A percentile compares a stretch with the other conserved stretches of the same genome.
Evolutionary conservation across 2,888 invertebrate species (phyloP).

Genomic region (Hydropsyche betteni): DNA sequence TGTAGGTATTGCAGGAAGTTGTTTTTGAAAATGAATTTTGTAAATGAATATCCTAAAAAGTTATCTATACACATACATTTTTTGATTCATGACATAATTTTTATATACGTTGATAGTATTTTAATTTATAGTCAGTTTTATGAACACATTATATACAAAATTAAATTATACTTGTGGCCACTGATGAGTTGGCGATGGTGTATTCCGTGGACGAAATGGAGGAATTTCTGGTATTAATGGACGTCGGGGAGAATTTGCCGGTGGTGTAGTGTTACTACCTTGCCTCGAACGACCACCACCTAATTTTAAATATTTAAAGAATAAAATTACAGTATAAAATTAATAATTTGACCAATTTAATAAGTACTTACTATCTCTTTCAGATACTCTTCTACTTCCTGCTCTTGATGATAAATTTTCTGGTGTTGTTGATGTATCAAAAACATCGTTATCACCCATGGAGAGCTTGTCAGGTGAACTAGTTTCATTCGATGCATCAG

Average conservation of each 20-base stretch:
- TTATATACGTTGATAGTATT: no score
- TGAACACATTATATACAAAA: no score
- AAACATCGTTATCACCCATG: constrained; percentile 51
- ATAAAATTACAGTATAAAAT: constrained; percentile 13
- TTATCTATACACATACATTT: not conserved
- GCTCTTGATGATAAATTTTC: constrained; percentile 53
- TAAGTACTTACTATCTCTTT: constrained; percentile 53
- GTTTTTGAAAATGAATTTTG: not conserved
- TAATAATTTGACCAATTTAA: not conserved
- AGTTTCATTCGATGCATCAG: constrained; percentile 48
- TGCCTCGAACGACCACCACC: constrained; percentile 48
- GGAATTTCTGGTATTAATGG: constrained; percentile 64
- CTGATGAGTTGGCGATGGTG: constrained; percentile 47
- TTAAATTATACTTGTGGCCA: constrained; percentile 40
- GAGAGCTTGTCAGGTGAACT: constrained; percentile 59
- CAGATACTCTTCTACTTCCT: constrained; percentile 61
- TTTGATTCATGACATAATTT: not conserved
- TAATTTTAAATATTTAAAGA: not conserved
- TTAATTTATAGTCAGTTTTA: no score
- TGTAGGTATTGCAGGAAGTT: no score
- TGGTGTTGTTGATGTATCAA: constrained; percentile 49
- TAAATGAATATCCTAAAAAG: not conserved
- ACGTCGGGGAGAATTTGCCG: constrained; percentile 49
- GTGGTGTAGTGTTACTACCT: constrained; percentile 47
- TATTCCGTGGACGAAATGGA: constrained; percentile 58